These are phyloP conservation scores for Nebria brevicollis DNA, from an alignment of 2,888 invertebrate species.

Conservation along the genomic window DNA sequence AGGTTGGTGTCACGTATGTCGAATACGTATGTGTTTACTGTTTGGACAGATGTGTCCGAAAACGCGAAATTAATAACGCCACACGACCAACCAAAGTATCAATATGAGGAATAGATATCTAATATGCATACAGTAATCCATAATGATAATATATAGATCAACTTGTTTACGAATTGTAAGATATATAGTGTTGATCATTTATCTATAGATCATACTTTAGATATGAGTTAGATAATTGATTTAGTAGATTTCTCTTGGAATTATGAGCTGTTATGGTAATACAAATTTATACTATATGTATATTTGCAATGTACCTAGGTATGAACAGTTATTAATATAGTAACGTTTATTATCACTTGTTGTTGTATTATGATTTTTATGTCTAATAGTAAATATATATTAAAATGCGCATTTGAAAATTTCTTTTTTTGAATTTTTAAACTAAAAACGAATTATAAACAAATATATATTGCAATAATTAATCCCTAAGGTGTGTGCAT, in stretches of 20 bases:
- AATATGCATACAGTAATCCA: background rate
- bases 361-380: too few relatives aligned
- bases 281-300: too few relatives aligned
- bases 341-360: too few relatives aligned
- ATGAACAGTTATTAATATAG: too few relatives aligned
- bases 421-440: too few relatives aligned
- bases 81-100: background rate
- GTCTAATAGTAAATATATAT: too few relatives aligned
- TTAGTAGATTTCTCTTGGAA: background rate
- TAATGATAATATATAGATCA: background rate
- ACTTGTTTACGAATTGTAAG: background rate
- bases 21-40: background rate
- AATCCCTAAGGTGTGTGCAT: too few relatives aligned
- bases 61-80: background rate
- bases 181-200: background rate
- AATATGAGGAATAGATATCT: background rate
- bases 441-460: too few relatives aligned
- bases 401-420: too few relatives aligned
- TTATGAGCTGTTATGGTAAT: background rate
- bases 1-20: background rate
- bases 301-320: too few relatives aligned
- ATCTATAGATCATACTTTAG: background rate
- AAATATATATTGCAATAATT: too few relatives aligned
- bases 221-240: background rate
- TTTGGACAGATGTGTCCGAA: background rate